Evolutionary conservation across 1,140 invertebrate genomes (phyloP), one percentile per base, ranked within the genome.

Genomic region (Caenorhabditis latens): DNA sequence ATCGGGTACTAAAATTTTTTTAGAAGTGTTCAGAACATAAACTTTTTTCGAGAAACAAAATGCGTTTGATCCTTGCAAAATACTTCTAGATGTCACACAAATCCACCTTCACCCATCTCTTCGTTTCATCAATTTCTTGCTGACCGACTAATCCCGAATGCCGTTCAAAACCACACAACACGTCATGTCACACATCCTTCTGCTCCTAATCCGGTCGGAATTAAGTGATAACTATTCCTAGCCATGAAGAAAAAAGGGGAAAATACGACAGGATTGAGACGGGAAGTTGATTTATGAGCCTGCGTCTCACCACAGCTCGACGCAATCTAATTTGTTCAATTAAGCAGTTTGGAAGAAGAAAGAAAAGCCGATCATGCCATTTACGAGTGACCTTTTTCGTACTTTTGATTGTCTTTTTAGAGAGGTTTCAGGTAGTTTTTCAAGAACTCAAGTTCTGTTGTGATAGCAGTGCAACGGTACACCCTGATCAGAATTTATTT

Each of bases 201-300:
- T 71, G 46, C 71, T 79, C 71, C 46, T 79, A 79, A 79, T 79
- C 71, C 40, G 9, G 43, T 50, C 53, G 46, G 71, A 79, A 79
- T 79, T 79, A 79, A 32, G n/a, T 50, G 71, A 79, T 79, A 79
- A 79, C 71, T 79, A 79, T 79, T 79, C 46, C 46, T 79, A 50
- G 71, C 40, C 13, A 63, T 5, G 11, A 63, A 24, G 9, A 50
- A 32, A 67, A 67, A 67, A 24, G 9, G 32, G 63, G 40, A 67
- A 67, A 67, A 5, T 67, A 67, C 24, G 63, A 67, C 63, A 67
- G 63, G 24, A 42, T 67, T 67, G 63, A 79, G 61, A 79, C n/a
- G 24, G 40, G 65, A 48, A 50, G 46, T 21, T 79, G 71, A 79
- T 79, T 79, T 79, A 79, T 42, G 71, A 48, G 46, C 50, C 71